Base-by-base conservation (phyloP, 2,888 invertebrate genomes). In the Biston betularia region DNA sequence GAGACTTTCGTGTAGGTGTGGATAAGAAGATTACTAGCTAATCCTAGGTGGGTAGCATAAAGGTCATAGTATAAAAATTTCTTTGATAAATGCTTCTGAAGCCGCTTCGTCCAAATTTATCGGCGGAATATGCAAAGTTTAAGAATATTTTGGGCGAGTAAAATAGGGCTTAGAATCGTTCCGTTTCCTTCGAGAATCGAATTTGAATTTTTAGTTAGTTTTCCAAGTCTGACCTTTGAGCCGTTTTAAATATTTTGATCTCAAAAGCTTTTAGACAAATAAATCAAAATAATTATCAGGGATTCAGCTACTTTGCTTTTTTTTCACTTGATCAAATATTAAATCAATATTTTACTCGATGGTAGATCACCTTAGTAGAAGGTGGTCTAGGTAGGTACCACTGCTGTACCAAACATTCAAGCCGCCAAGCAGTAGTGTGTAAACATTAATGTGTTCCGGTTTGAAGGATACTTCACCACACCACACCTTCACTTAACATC, bases 11-110 rank as follows among this genome's bases (percentile, higher is more conserved):
- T 57, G 65, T 66, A 57, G 65, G 61, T 40, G 65, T 52, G 52
- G 49, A 24, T 53, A 59, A 65, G 59, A 56, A 46, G 61, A 55
- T 65, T 60, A 61, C n/a, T 10, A 6, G 34, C n/a, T 66, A 66
- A 66, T 61, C 61, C 61, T 49, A 58, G 58, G 58, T 58, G 48
- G 58, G 58, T n/a, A 15, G 38, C 40, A 24, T 33, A 48, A 58
- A 58, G 46, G 46, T 57, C 46, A 48, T 48, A 38, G 57, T 52
- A 56, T 38, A 56, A 61, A 66, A 61, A 61, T 52, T 33, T 49
- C 15, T 57, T 52, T 66, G 61, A 61, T 53, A 66, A 66, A 61
- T 57, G 12, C 50, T 40, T 50, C 55, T 46, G 50, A 65, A 61
- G 50, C 57, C 40, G 52, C 45, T 6, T 40, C 15, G 48, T 61